Evolutionary conservation across 2,797 vertebrate species (phyloP).

Genomic region (Ptychobarbus kaznakovi): DNA sequence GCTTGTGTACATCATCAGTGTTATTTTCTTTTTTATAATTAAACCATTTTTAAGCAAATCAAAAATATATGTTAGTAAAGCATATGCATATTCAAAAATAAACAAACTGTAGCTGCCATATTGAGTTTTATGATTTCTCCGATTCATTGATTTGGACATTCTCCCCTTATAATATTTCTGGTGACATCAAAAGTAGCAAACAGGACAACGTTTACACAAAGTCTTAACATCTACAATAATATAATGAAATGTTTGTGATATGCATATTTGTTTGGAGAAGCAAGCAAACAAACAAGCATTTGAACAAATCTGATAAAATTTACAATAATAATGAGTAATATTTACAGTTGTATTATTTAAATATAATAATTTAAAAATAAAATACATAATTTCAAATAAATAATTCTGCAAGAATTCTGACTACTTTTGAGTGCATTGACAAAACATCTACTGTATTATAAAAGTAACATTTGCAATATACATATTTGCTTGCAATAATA

Average conservation of each 20-base stretch:
- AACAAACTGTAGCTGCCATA: neutral
- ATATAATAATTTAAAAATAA: neutral
- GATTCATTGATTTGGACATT: neutral
- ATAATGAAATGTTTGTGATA: neutral
- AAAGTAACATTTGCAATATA: neutral
- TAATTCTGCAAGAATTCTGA: too few relatives aligned
- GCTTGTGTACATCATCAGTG: neutral
- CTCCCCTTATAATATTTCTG: too few relatives aligned
- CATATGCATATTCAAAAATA: neutral
- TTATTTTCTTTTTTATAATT: neutral
- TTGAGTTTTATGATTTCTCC: neutral
- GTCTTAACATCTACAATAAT: neutral
- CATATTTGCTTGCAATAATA: neutral
- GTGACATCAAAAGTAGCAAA: too few relatives aligned
- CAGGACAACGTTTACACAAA: too few relatives aligned
- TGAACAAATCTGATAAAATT: too few relatives aligned
- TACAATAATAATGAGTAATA: too few relatives aligned
- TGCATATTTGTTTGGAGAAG: too few relatives aligned
- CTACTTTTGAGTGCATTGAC: neutral
- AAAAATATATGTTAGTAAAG: neutral
- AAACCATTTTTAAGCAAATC: neutral
- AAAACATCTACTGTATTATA: neutral
- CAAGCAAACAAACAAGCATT: too few relatives aligned
- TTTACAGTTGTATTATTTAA: too few relatives aligned
- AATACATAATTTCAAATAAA: neutral